These are phyloP conservation scores for Melinaea marsaeus DNA, from an alignment of 2,888 invertebrate species.

Conservation along the genomic window DNA sequence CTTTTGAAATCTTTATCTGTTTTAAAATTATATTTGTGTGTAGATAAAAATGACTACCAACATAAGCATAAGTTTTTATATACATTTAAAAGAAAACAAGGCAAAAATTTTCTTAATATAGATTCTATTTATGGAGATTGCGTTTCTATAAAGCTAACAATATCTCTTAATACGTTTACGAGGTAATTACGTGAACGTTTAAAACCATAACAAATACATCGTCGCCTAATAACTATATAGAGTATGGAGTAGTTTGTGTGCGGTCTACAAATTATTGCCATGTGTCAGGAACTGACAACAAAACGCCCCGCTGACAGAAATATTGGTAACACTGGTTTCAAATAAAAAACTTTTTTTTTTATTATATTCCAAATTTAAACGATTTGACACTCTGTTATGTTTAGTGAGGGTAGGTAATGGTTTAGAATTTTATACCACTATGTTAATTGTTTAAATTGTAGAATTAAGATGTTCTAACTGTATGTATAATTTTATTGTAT, in stretches of 20 bases:
- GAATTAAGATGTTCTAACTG: too few relatives aligned
- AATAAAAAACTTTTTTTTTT: constrained; percentile 41
- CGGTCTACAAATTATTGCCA: constrained; percentile 68
- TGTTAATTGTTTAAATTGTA: too few relatives aligned
- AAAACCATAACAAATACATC: constrained; percentile 63
- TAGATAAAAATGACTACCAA: too few relatives aligned
- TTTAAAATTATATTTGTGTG: too few relatives aligned
- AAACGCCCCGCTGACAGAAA: constrained; percentile 72
- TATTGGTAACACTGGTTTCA: constrained; percentile 60
- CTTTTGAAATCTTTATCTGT: neutral
- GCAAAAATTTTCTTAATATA: neutral
- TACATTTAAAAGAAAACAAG: neutral
- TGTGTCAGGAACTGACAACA: constrained; percentile 60
- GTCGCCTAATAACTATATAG: constrained; percentile 64
- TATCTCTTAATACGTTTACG: constrained; percentile 60
- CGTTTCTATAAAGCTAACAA: neutral
- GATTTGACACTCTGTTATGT: constrained; percentile 8
- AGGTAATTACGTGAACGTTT: constrained; percentile 55
- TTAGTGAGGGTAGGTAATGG: constrained; percentile 6
- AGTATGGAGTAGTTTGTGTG: constrained; percentile 55
- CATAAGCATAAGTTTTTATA: too few relatives aligned
- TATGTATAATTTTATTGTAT: too few relatives aligned
- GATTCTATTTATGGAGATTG: neutral
- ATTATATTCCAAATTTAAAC: neutral
- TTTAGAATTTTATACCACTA: neutral